A percentile compares a stretch with the other conserved stretches of the same genome.
These are phyloP conservation scores for Ptychochromis oligacanthus DNA, from an alignment of 2,113 vertebrate genomes.

Conservation along the genomic window DNA sequence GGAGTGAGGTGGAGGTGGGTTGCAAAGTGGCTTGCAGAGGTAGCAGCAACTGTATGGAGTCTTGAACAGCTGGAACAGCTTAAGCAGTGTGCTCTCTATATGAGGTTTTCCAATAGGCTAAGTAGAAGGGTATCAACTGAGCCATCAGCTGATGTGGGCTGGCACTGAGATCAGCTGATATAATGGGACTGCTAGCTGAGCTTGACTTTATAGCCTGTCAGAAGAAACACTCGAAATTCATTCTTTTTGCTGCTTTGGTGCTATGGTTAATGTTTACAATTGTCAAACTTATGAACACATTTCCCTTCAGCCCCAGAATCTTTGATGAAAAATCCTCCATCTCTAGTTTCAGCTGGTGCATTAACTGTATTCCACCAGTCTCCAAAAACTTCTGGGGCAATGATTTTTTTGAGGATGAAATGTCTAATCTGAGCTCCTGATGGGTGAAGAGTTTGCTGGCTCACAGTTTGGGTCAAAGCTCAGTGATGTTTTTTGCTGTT, in stretches of 20 bases:
- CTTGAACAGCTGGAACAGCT: neutral
- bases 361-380: neutral
- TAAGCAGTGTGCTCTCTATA: neutral
- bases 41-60: neutral
- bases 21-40: neutral
- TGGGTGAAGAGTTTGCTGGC: neutral
- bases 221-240: neutral
- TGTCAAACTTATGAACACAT: too few relatives aligned
- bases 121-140: neutral
- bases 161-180: neutral
- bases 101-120: fast-evolving
- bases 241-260: too few relatives aligned
- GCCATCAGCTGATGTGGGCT: neutral
- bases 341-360: too few relatives aligned
- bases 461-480: neutral
- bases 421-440: neutral
- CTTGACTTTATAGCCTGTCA: neutral
- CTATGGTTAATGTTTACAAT: too few relatives aligned
- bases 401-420: neutral
- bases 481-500: neutral
- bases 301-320: too few relatives aligned
- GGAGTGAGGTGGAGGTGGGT: neutral
- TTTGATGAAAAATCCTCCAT: too few relatives aligned
- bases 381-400: neutral
- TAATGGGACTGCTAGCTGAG: neutral